Percentiles rank a stretch among this genome's conserved stretches.
phyloP scores from a whole-genome alignment of 2,113 vertebrate species.

The Otocyon megalotis region DNA sequence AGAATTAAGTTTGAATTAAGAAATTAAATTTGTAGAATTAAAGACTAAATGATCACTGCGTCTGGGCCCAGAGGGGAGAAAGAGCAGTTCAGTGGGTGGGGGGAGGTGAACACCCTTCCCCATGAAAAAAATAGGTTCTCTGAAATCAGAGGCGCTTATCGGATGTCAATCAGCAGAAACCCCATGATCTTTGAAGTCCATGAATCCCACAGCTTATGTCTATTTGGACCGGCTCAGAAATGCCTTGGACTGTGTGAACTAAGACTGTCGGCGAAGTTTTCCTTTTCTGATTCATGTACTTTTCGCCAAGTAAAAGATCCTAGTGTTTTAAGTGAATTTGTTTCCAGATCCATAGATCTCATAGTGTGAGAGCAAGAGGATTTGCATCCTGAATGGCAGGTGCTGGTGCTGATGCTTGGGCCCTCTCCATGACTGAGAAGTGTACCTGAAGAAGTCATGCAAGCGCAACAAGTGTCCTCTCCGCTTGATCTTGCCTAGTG shows the following conservation, averaged over 20 bases:
- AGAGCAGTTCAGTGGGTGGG: background rate
- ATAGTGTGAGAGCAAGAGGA: background rate
- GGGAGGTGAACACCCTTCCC: background rate
- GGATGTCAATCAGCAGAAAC: background rate
- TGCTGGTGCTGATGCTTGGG: background rate
- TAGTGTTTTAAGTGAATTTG: background rate
- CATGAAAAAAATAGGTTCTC: background rate
- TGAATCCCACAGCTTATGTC: background rate
- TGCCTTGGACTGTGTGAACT: background rate
- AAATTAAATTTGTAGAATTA: background rate
- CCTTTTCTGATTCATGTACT: background rate
- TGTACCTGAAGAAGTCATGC: no score
- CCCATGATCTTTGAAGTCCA: background rate
- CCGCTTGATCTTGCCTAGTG: background rate
- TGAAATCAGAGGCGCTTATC: background rate
- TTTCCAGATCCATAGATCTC: background rate
- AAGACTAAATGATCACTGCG: background rate
- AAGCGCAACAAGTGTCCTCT: background rate
- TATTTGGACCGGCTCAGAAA: background rate
- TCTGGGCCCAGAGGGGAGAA: background rate
- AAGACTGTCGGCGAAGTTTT: background rate
- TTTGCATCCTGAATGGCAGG: background rate
- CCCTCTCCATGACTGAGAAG: background rate
- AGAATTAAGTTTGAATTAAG: background rate
- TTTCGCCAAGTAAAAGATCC: background rate